Percentiles rank a stretch among this genome's conserved stretches.
Evolutionary conservation across 2,113 vertebrate species (phyloP).

Genomic region (Saimiri boliviensis): DNA sequence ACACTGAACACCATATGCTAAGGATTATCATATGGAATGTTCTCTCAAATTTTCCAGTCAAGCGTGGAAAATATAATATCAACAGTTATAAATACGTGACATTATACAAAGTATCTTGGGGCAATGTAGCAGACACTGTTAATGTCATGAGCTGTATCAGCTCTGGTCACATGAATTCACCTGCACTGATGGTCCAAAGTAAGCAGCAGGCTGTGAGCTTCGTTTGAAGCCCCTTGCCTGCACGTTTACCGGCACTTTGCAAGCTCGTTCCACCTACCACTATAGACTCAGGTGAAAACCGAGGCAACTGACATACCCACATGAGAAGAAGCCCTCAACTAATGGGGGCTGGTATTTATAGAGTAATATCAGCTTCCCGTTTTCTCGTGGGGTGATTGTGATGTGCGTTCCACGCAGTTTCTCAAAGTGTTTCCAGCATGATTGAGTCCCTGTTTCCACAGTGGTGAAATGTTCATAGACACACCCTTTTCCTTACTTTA

Average conservation of each 20-base stretch:
- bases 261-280: neutral
- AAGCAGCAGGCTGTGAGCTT: neutral
- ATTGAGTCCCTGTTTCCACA: neutral
- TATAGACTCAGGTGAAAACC: neutral
- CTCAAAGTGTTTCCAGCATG: neutral
- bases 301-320: neutral
- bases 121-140: neutral
- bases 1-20: neutral
- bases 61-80: neutral
- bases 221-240: neutral
- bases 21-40: neutral
- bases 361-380: neutral
- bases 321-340: neutral
- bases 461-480: neutral
- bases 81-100: neutral
- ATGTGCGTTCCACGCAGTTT: neutral
- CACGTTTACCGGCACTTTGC: neutral
- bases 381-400: neutral
- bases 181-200: neutral
- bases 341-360: neutral
- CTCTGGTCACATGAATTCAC: neutral
- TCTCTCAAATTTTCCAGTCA: neutral
- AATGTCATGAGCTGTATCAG: neutral
- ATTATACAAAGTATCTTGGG: neutral
- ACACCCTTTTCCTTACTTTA: neutral